Percentiles rank a stretch among this genome's conserved stretches.
phyloP scores from a whole-genome alignment of 2,888 invertebrate species.

The Suillia variegata region DNA sequence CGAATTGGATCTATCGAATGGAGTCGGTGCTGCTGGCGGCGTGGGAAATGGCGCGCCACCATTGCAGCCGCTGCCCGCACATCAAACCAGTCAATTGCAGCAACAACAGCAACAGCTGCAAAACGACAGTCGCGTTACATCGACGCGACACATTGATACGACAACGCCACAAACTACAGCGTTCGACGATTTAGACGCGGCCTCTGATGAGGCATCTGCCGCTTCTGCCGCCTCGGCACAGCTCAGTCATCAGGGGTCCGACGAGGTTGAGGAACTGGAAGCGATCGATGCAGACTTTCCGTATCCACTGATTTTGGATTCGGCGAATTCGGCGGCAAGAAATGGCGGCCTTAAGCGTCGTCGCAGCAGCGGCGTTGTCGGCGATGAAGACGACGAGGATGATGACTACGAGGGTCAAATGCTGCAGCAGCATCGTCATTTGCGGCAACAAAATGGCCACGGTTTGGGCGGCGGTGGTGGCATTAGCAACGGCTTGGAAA shows the following conservation, averaged over 20 bases:
- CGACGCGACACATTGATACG: conserved; percentile 50
- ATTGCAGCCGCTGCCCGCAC: conserved; percentile 43
- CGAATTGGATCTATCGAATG: conserved; percentile 48
- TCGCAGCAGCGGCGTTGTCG: conserved; percentile 24
- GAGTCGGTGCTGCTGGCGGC: conserved; percentile 24
- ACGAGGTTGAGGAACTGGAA: conserved; percentile 56
- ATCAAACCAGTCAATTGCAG: conserved; percentile 28
- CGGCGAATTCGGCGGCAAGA: conserved; percentile 45
- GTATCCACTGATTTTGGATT: conserved; percentile 56
- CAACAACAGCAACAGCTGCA: conserved; percentile 24
- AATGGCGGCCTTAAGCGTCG: conserved; percentile 17
- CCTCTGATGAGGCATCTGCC: conserved; percentile 33
- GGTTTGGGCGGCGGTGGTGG: conserved; percentile 28
- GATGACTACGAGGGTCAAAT: conserved; percentile 55
- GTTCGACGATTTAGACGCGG: conserved; percentile 51
- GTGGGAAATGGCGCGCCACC: conserved; percentile 17
- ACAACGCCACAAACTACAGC: conserved; percentile 32
- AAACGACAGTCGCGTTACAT: conserved; percentile 57
- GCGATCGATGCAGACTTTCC: conserved; percentile 59
- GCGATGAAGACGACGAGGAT: conserved; percentile 28
- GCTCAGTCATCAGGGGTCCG: conserved; percentile 40
- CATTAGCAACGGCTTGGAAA: conserved; percentile 33
- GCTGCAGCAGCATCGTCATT: conserved; percentile 54
- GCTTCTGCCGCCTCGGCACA: conserved; percentile 29
- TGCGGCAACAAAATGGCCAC: conserved; percentile 45